Percentiles rank a stretch among this genome's conserved stretches.
Evolutionary conservation across 2,888 invertebrate genomes (phyloP).

Genomic region (Achlya flavicornis): DNA sequence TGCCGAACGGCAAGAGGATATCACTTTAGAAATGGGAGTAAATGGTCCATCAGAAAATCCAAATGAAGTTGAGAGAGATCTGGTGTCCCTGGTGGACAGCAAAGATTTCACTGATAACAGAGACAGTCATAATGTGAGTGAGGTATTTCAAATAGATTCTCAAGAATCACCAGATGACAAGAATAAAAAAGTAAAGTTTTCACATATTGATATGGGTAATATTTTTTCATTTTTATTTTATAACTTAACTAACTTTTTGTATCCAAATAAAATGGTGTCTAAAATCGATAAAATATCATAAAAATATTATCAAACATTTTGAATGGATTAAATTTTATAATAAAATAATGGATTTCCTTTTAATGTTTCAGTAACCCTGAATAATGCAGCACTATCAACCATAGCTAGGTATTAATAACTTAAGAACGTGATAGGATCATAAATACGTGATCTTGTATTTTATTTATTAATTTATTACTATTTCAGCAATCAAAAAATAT

Average conservation of each 20-base stretch:
- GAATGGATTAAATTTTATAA: neutral
- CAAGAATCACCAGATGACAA: constrained; percentile 47
- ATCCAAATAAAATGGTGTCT: too few species aligned
- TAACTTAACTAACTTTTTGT: constrained; percentile 7
- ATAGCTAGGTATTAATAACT: neutral
- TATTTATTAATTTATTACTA: neutral
- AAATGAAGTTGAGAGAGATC: neutral
- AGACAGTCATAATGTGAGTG: constrained; percentile 30
- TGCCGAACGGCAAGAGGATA: neutral
- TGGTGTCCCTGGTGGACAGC: neutral
- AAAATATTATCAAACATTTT: too few species aligned
- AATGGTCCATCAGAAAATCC: neutral
- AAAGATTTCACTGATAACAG: constrained; percentile 13
- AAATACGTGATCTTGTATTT: neutral
- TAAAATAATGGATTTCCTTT: neutral
- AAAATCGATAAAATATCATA: too few species aligned
- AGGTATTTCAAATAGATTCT: constrained; percentile 30
- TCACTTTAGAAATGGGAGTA: neutral
- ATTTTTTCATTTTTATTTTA: constrained; percentile 35
- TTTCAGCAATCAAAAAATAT: neutral
- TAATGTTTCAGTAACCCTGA: constrained; percentile 3
- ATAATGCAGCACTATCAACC: neutral
- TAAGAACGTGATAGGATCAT: neutral
- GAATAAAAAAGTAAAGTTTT: constrained; percentile 68
- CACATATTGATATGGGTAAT: constrained; percentile 62